Conservation (phyloP, 2,797 vertebrate species). For the Schizopygopsis pylzovi region DNA sequence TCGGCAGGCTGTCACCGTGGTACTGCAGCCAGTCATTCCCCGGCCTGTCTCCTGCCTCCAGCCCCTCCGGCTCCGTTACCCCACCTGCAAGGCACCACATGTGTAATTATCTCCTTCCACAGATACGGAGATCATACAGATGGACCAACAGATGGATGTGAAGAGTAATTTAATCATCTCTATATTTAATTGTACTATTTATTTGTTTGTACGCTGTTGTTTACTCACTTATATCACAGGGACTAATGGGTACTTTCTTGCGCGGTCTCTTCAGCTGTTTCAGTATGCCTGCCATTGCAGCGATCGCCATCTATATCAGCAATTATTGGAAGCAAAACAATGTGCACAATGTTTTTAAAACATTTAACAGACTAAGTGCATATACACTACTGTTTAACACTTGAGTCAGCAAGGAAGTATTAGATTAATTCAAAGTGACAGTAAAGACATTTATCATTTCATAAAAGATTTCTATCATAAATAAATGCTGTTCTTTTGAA, state of each 20-base stretch:
- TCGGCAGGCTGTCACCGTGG: constrained; percentile 84
- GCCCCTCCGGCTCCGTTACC: constrained; percentile 72
- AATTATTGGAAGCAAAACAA: background rate
- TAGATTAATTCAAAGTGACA: background rate
- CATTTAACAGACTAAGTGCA: background rate
- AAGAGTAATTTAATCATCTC: background rate
- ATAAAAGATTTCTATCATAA: background rate
- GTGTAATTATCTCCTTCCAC: constrained; percentile 8
- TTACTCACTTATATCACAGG: constrained; percentile 88
- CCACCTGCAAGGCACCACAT: constrained; percentile 77
- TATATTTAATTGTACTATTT: background rate
- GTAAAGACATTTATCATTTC: background rate
- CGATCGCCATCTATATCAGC: constrained; percentile 87
- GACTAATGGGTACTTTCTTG: constrained; percentile 86
- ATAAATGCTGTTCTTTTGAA: background rate
- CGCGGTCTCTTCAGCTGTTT: constrained; percentile 91
- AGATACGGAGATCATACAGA: background rate
- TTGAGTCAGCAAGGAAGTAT: background rate
- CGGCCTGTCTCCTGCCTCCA: constrained; percentile 85
- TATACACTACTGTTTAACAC: background rate
- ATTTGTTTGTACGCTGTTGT: background rate
- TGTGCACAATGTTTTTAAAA: background rate
- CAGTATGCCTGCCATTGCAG: constrained; percentile 90
- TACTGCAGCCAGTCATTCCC: constrained; percentile 95
- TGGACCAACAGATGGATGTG: constrained; percentile 24